Conservation (phyloP, 2,113 vertebrate genomes). For the Corythoichthys haematopterus region DNA sequence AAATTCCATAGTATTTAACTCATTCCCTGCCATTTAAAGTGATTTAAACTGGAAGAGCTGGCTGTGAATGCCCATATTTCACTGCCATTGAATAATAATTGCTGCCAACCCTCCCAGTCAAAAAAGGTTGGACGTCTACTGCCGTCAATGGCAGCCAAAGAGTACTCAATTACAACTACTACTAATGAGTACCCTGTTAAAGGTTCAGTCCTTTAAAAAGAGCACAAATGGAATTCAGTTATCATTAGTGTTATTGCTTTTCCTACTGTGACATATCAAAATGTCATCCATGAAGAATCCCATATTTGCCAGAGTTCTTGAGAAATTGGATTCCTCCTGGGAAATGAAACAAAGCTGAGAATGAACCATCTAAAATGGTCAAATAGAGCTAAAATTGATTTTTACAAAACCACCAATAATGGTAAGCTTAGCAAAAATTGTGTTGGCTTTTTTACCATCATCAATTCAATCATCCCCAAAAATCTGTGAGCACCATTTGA, state of each 20-base stretch:
- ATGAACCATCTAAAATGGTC: background rate
- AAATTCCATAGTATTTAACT: too few species aligned
- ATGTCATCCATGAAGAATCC: background rate
- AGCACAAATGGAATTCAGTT: slow-evolving; percentile 5
- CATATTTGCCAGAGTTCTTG: background rate
- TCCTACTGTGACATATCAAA: background rate
- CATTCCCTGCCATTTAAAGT: too few species aligned
- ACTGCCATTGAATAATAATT: too few species aligned
- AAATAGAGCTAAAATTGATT: background rate
- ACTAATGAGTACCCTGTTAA: too few species aligned
- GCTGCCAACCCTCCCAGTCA: too few species aligned
- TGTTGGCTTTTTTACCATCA: background rate
- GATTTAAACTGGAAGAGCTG: too few species aligned
- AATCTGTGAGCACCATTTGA: slow-evolving; percentile 28
- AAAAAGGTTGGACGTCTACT: too few species aligned
- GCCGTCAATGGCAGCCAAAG: too few species aligned
- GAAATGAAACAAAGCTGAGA: background rate
- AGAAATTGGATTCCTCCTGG: background rate
- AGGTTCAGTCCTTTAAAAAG: background rate
- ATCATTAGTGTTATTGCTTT: background rate
- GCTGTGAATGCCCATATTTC: too few species aligned
- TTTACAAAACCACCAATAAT: background rate
- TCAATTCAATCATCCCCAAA: slow-evolving; percentile 26
- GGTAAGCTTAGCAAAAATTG: background rate
- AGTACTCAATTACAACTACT: too few species aligned